Evolutionary conservation across 2,888 invertebrate species (phyloP).

Genomic region (Rhagophthalmus giganteus): DNA sequence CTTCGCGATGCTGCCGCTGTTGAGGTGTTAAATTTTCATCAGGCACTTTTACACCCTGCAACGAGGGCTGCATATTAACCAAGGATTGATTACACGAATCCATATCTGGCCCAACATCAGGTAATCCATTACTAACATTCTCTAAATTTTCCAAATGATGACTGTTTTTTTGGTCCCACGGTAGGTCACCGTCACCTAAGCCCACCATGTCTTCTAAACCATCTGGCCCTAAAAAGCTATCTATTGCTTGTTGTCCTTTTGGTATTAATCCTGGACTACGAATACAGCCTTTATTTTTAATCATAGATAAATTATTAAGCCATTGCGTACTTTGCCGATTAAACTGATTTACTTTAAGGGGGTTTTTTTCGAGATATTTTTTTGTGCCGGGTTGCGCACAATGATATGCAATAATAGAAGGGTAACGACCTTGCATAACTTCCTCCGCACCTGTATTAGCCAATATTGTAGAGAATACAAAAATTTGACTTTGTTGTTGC

Average conservation of each 20-base stretch:
- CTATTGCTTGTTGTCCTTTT: conserved; percentile 47
- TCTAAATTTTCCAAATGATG: conserved; percentile 53
- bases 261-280: conserved; percentile 60
- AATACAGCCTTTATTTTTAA: conserved; percentile 70
- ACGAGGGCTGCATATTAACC: conserved; percentile 61
- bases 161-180: conserved; percentile 59
- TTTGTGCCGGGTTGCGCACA: conserved; percentile 95
- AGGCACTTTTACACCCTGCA: conserved; percentile 84
- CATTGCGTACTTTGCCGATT: conserved; percentile 82
- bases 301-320: conserved; percentile 76
- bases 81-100: conserved; percentile 60
- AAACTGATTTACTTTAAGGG: conserved; percentile 85
- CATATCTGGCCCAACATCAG: conserved; percentile 53
- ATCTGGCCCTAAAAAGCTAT: conserved; percentile 52
- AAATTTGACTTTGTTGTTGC: conserved; percentile 97
- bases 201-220: conserved; percentile 55
- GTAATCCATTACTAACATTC: conserved; percentile 53
- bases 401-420: conserved; percentile 92
- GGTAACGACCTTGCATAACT: conserved; percentile 85
- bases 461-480: conserved; percentile 92
- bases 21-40: conserved; percentile 96
- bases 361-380: conserved; percentile 93
- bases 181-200: conserved; percentile 53
- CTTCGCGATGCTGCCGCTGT: conserved; percentile 91
- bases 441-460: conserved; percentile 95